Conservation (phyloP, 2,113 vertebrate species). For the Pangasianodon gigas region DNA sequence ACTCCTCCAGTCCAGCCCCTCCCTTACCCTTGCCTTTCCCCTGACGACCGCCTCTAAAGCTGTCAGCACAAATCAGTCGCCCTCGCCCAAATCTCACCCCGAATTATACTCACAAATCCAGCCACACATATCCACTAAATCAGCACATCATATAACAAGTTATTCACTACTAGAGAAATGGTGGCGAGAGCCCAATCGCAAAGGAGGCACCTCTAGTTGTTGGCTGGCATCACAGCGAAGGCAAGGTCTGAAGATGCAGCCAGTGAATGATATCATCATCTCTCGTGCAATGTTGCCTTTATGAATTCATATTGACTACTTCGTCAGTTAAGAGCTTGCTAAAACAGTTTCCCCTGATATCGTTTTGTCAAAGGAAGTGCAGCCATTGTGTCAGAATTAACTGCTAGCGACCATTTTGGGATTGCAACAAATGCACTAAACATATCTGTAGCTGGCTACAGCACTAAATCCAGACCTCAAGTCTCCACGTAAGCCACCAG, state of each 20-base stretch:
- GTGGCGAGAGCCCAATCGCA: neutral
- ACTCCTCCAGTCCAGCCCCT: conserved; percentile 18
- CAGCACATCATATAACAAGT: neutral
- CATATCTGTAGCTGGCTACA: neutral
- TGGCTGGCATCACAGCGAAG: neutral
- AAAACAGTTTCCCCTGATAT: neutral
- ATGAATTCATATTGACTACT: neutral
- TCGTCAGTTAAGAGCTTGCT: neutral
- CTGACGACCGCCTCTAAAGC: conserved; percentile 71
- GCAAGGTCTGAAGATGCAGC: neutral
- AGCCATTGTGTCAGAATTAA: neutral
- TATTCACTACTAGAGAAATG: neutral
- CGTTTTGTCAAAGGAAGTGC: neutral
- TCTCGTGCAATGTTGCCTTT: neutral
- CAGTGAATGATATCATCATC: neutral
- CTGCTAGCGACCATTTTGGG: conserved; percentile 1
- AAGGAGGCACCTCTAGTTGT: conserved; percentile 36
- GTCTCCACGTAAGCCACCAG: neutral
- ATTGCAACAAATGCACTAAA: neutral
- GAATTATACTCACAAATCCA: conserved; percentile 65
- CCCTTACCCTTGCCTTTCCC: conserved; percentile 47
- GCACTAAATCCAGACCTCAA: neutral
- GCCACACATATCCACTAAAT: conserved; percentile 25
- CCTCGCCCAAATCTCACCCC: conserved; percentile 74
- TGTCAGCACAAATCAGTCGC: conserved; percentile 77